These are phyloP conservation scores for Plebejus anna DNA, from an alignment of 2,888 invertebrate species.

Conservation along the genomic window DNA sequence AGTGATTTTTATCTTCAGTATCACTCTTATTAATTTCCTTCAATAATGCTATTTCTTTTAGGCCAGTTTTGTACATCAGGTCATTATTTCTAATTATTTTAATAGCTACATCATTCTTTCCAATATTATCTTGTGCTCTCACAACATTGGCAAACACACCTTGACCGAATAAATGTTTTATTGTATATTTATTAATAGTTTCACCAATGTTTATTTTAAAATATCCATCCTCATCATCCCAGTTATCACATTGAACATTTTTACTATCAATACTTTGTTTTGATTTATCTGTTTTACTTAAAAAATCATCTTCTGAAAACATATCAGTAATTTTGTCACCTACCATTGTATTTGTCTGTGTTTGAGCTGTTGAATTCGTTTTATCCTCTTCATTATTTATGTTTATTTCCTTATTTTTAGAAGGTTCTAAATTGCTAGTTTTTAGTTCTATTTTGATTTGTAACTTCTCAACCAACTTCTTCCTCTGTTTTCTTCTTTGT, in stretches of 20 bases:
- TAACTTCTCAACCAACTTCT: constrained; percentile 86
- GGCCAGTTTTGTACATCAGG: constrained; percentile 98
- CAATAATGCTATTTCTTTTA: constrained; percentile 95
- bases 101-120: constrained; percentile 94
- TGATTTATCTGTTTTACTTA: constrained; percentile 58
- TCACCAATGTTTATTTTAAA: constrained; percentile 97
- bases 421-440: constrained; percentile 32
- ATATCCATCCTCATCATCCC: constrained; percentile 99
- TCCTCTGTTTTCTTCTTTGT: constrained; percentile 90
- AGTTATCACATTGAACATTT: constrained; percentile 97
- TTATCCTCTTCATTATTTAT: constrained; percentile 41
- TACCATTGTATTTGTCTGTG: constrained; percentile 55
- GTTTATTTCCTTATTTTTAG: constrained; percentile 41
- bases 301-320: constrained; percentile 95
- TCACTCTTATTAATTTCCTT: constrained; percentile 97
- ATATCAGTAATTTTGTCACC: constrained; percentile 84
- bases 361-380: constrained; percentile 19
- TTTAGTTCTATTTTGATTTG: constrained; percentile 36
- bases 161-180: constrained; percentile 97
- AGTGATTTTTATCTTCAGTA: constrained; percentile 97
- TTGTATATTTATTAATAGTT: constrained; percentile 88
- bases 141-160: constrained; percentile 99
- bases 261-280: constrained; percentile 64
- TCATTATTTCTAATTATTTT: constrained; percentile 99
- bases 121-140: constrained; percentile 92